Evolutionary conservation across 2,797 vertebrate species (phyloP), one percentile per base, ranked within the genome.

Genomic region (Hozukius guyotensis): DNA sequence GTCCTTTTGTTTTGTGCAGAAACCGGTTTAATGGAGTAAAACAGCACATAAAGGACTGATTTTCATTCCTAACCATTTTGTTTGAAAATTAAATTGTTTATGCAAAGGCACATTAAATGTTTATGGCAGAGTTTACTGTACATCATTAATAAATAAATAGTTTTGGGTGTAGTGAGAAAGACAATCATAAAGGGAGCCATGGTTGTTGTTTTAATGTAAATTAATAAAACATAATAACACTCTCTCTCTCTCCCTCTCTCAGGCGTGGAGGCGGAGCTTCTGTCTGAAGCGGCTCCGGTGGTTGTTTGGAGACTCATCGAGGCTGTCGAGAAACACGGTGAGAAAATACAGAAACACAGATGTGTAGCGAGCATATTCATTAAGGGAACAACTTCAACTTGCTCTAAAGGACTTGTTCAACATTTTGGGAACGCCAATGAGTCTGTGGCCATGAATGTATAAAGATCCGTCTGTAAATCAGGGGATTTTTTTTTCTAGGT

Each of bases 301-400:
- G 94, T 96, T 2, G 91, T 97, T 61, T 82, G 88, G 87, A 95
- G 93, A 78, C 93, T 97, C 84, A 88, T 91, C 2, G 94, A 96
- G 65, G 94, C 96, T 0, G 75, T 96, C 49, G 96, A 96, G 88
- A 96, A 94, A 85, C 92, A 93, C 59, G 95, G 96, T 97, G 91
- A 12, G 73, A 53, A 20, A 42, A 72, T 2, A 18, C 32, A 53
- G 3, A 27, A 13, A 18, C 9, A 24, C 24, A 27, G 22, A 27
- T 10, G 61, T 55, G 16, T 10, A 59, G 38, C 3, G 5, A 66
- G 12, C 12, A 12, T 8, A 9, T 52, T 61, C 8, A 7, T 29
- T 10, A 14, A 4, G 49, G n/a, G 29, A 55, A 20, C 32, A 25
- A 20, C 27, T 6, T 8, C 24, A 13, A 4, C 31, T 31, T 1